Conservation (phyloP, 2,888 invertebrate species). For the Allacma fusca region DNA sequence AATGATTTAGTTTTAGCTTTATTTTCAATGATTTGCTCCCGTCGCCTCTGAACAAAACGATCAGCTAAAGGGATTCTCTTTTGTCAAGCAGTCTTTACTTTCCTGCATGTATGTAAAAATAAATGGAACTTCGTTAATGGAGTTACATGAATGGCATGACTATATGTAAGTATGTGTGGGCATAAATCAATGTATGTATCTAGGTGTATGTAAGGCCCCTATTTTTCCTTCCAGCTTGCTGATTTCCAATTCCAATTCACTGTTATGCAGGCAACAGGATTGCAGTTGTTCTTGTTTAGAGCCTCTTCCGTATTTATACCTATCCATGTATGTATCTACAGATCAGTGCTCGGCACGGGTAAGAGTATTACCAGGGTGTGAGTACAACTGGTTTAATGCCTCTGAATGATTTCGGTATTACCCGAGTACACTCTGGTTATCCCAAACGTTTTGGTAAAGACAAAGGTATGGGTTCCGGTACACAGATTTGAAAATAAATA, state of each 20-base stretch:
- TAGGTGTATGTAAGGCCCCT: background rate
- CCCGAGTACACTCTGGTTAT: no score
- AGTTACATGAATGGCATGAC: background rate
- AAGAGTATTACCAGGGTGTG: no score
- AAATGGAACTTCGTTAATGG: background rate
- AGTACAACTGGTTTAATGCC: no score
- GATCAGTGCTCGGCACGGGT: no score
- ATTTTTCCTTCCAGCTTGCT: constrained; percentile 25
- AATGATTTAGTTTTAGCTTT: constrained; percentile 28
- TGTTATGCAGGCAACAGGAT: background rate
- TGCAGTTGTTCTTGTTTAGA: constrained; percentile 14
- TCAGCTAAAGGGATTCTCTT: constrained; percentile 40
- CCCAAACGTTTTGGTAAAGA: no score
- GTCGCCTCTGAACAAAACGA: constrained; percentile 56
- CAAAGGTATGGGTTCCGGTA: no score
- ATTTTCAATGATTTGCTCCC: constrained; percentile 50
- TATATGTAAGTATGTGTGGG: background rate
- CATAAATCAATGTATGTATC: background rate
- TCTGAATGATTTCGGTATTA: no score
- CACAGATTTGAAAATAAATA: no score
- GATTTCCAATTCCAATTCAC: background rate
- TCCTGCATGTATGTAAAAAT: constrained; percentile 4
- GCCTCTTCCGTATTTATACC: constrained; percentile 11
- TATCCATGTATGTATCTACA: background rate
- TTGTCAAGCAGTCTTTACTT: background rate